Conservation (phyloP, 2,797 vertebrate genomes). For the Myotis vivesi region DNA sequence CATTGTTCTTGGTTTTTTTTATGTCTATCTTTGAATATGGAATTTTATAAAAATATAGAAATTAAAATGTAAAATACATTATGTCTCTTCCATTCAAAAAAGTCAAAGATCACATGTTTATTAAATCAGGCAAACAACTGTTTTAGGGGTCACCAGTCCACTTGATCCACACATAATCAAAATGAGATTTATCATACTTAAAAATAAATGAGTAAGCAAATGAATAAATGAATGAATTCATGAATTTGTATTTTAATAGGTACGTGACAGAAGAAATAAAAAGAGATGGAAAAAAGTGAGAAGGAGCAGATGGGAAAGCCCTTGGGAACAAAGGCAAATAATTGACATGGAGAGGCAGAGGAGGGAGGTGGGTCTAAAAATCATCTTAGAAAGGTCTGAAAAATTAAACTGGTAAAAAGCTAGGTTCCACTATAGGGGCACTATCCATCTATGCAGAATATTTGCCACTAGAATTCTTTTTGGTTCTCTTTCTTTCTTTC, state of each 20-base stretch:
- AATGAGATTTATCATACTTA: not conserved
- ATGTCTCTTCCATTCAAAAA: not conserved
- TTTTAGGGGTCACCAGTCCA: not conserved
- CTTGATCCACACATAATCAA: not conserved
- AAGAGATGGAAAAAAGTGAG: not conserved
- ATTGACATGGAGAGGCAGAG: not conserved
- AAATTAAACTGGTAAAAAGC: not conserved
- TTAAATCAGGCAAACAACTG: not conserved
- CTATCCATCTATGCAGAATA: not conserved
- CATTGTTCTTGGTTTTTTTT: not conserved
- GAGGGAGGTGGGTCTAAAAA: not conserved
- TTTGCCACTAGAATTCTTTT: not conserved
- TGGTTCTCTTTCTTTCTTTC: not conserved
- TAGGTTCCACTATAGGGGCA: not conserved
- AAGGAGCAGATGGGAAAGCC: not conserved
- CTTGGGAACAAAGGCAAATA: not conserved
- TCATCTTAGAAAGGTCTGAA: not conserved
- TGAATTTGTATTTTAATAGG: not conserved
- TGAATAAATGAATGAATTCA: not conserved
- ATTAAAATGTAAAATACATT: not conserved
- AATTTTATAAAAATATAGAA: not conserved
- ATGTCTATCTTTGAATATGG: not conserved
- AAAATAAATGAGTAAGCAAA: not conserved
- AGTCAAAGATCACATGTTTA: not conserved
- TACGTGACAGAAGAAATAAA: not conserved